Base-by-base conservation (phyloP, 1,140 invertebrate genomes). In the Trachymyrmex cornetzi region DNA sequence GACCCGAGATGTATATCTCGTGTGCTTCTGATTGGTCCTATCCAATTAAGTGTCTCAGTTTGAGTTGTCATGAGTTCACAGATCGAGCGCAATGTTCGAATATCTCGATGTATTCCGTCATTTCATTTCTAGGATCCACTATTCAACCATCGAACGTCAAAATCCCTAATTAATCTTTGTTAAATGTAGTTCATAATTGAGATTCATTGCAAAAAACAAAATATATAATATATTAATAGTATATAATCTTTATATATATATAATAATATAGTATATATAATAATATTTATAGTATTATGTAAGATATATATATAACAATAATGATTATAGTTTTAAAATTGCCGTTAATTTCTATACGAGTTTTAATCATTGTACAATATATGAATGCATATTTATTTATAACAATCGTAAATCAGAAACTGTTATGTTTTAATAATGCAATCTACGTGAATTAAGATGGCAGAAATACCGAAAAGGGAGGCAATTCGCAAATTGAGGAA, bases 11-110 rank as follows among this genome's bases (percentile, higher is more conserved):
- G 86, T 89, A 77, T 85, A 90, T 90, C 88, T 85, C 74, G 64
- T 87, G 77, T 88, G 64, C 77, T 80, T 85, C 61, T 90, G 87
- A 91, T 91, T 91, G 89, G 89, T 88, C 89, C 89, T 90, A 86
- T 87, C 87, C 89, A 87, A 90, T 91, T 90, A 88, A 90, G 87
- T 84, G 81, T 81, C 89, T 79, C 81, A 79, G 67, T 85, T 90
- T 85, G 88, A 88, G 77, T 89, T 85, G 84, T 90, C 86, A 84
- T 71, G 19, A 87, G 72, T 74, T 64, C 81, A 61, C 24, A 66
- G 80, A 85, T 75, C 59, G 84, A 85, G 27, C 34, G 27, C 44
- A 85, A 79, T 12, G 44, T 64, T 38, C 57, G 14, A 24, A 0
- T 64, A 55, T 85, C 48, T 85, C 30, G 19, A 81, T 61, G n/a